Percentiles rank a stretch among this genome's conserved stretches.
Conservation (phyloP, 2,888 invertebrate species). For the Drosophila prostipennis region DNA sequence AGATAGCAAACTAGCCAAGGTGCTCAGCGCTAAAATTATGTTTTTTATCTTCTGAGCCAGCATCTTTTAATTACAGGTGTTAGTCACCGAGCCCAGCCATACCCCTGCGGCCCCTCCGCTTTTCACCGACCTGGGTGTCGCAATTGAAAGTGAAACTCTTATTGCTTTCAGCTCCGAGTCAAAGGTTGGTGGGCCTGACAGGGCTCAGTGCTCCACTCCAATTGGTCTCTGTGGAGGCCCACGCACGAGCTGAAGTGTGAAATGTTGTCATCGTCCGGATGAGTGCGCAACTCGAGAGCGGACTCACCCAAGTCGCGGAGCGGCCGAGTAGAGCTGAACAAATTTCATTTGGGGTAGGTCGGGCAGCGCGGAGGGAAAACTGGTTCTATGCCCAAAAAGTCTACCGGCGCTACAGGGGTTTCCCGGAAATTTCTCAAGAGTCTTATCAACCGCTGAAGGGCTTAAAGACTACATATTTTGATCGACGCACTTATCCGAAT, state of each 20-base stretch:
- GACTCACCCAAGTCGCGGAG: not conserved
- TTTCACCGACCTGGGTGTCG: constrained; percentile 52
- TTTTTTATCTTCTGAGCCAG: constrained; percentile 53
- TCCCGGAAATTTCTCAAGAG: not conserved
- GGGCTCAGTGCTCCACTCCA: constrained; percentile 2
- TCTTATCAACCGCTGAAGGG: not conserved
- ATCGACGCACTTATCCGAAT: not conserved
- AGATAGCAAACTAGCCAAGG: constrained; percentile 54
- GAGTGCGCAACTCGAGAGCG: constrained; percentile 20
- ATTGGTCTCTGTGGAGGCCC: not conserved
- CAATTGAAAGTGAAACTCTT: constrained; percentile 77
- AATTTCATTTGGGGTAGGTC: constrained; percentile 28
- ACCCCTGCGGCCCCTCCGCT: constrained; percentile 19
- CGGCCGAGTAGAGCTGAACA: not conserved
- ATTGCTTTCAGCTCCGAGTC: constrained; percentile 57
- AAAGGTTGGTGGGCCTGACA: constrained; percentile 52
- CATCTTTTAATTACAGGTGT: constrained; percentile 69
- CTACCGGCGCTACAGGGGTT: not conserved
- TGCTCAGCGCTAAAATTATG: constrained; percentile 33
- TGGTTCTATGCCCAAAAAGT: not conserved
- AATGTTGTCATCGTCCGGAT: constrained; percentile 19
- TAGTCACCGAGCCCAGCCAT: constrained; percentile 40
- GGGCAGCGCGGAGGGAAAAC: constrained; percentile 1
- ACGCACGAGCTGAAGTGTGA: constrained; percentile 21
- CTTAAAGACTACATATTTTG: not conserved